Evolutionary conservation across 2,113 vertebrate species (phyloP), one percentile per base, ranked within the genome.

Genomic region (Synodontis membranacea): DNA sequence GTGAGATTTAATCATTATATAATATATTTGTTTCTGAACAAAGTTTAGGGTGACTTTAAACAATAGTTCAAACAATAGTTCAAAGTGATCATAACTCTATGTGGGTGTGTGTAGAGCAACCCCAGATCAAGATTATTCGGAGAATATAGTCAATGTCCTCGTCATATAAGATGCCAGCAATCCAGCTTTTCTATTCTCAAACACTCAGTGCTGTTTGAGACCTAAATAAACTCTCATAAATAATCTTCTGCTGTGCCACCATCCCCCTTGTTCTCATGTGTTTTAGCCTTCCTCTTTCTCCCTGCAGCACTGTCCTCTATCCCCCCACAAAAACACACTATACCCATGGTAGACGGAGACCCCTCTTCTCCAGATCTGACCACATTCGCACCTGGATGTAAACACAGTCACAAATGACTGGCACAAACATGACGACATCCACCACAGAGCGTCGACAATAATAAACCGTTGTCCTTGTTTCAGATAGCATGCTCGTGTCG

Each of bases 381-480:
- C 48, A 31, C 12, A 75, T 39, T 56, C 37, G 39, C 68, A 70
- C 48, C 10, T 56, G 62, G 25, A 70, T 64, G 56, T 78, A 83
- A 82, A 88, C 80, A 79, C 6, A 62, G 60, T 28, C 87, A 76
- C 34, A 60, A 14, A 74, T 15, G 17, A 34, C 10, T 25, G 14
- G 3, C 12, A 80, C n/a, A 68, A 80, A 46, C 50, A 80, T 68
- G 44, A 81, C 11, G 52, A 58, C 78, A 72, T 46, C 86, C 91
- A 90, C 88, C 88, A 88, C 88, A 88, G 88, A 89, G 83, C 46
- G 48, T n/a, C 91, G 83, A 90, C 88, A 91, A 91, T 46, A 89
- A 87, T 89, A 92, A 82, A 85, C 21, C 52, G 34, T 56, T 58
- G n/a, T 48, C n/a, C 31, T 78, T 42, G 23, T 74, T 74, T 31